Evolutionary conservation across 2,113 vertebrate genomes (phyloP).

Genomic region (Plestiodon gilberti): DNA sequence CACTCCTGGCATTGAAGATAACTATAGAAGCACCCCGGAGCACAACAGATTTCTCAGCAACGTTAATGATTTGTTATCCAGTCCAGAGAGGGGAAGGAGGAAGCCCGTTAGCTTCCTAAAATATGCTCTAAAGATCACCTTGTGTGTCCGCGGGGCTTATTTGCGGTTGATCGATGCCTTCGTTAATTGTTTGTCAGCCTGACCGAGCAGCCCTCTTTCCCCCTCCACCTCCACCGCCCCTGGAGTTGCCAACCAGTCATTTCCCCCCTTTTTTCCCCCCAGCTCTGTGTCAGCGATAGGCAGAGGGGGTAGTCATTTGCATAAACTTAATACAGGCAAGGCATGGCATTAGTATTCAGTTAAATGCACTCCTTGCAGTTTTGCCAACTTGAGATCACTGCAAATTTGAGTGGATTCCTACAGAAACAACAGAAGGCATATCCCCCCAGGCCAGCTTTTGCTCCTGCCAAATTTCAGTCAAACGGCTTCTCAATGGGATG

Average conservation of each 20-base stretch:
- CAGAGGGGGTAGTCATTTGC: conserved; percentile 27
- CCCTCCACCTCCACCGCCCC: background rate
- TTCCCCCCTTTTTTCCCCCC: background rate
- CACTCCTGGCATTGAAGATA: background rate
- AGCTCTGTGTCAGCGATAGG: conserved; percentile 11
- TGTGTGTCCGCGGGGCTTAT: conserved; percentile 1
- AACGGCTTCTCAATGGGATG: conserved; percentile 29
- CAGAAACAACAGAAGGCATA: conserved; percentile 39
- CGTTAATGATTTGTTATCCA: background rate
- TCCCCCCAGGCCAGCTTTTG: conserved; percentile 37
- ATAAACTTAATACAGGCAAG: conserved; percentile 32
- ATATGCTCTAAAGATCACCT: conserved; percentile 5
- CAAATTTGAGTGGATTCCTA: conserved; percentile 42
- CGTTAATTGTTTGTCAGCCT: background rate
- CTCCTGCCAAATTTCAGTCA: conserved; percentile 40
- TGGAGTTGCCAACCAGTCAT: background rate
- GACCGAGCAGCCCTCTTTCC: background rate
- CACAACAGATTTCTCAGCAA: background rate
- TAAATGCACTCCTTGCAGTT: conserved; percentile 37
- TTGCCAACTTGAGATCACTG: conserved; percentile 45
- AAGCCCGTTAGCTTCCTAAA: background rate
- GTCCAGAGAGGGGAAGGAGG: background rate
- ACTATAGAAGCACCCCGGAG: no score
- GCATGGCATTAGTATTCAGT: conserved; percentile 32
- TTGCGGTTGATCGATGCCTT: background rate